phyloP scores from a whole-genome alignment of 2,888 invertebrate genomes.

The Sphecodes monilicornis region DNA sequence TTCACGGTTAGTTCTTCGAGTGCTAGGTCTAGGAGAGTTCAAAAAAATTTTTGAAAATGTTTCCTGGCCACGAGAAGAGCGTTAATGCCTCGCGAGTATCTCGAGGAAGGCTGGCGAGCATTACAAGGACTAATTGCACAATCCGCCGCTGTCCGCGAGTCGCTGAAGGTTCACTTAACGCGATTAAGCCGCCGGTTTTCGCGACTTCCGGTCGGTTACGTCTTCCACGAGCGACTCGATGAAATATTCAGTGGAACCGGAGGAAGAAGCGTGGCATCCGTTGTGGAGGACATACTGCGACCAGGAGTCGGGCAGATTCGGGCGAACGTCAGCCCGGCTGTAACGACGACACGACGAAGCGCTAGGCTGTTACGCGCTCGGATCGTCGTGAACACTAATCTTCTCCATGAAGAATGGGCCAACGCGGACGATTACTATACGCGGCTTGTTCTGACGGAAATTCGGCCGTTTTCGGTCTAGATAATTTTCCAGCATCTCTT shows the following conservation, averaged over 20 bases:
- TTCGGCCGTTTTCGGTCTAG: neutral
- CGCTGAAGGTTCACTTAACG: constrained; percentile 27
- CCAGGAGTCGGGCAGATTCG: constrained; percentile 42
- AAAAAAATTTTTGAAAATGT: neutral
- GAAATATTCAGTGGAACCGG: constrained; percentile 32
- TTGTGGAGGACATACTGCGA: constrained; percentile 24
- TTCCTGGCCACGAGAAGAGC: too few relatives aligned
- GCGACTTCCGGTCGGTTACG: constrained; percentile 10
- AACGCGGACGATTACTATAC: constrained; percentile 38
- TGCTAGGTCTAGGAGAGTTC: neutral
- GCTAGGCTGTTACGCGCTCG: constrained; percentile 30
- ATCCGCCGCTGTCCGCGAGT: neutral
- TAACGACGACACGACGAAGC: constrained; percentile 5
- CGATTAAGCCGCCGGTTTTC: constrained; percentile 26
- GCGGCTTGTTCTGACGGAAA: constrained; percentile 14
- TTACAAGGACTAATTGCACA: neutral
- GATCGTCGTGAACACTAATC: constrained; percentile 56
- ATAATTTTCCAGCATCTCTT: neutral
- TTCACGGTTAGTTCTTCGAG: neutral
- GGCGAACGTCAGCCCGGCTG: constrained; percentile 22
- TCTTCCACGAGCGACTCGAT: constrained; percentile 22
- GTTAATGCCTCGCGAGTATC: neutral
- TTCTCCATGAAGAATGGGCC: constrained; percentile 40
- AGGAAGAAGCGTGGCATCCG: neutral
- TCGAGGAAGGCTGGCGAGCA: neutral